These are phyloP conservation scores for Pachypsylla venusta DNA, from an alignment of 1,140 invertebrate species.

Conservation along the genomic window DNA sequence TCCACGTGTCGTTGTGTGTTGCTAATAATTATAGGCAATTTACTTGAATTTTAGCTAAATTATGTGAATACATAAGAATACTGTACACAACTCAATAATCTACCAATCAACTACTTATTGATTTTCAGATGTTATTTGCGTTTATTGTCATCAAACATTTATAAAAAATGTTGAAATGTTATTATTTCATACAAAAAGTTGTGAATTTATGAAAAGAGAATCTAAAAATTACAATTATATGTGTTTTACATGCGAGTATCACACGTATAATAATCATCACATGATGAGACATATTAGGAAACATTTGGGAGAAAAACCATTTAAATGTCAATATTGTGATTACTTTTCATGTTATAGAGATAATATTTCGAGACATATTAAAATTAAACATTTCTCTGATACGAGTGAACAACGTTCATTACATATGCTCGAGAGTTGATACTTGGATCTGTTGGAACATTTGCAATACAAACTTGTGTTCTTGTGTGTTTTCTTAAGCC, in stretches of 20 bases:
- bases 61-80: too few species aligned
- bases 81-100: too few species aligned
- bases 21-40: too few species aligned
- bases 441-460: too few species aligned
- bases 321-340: constrained; percentile 13
- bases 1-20: too few species aligned
- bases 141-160: background rate
- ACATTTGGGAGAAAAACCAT: constrained; percentile 14
- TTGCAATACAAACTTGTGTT: too few species aligned
- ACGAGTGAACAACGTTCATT: too few species aligned
- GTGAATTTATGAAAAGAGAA: background rate
- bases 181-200: background rate
- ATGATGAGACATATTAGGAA: constrained; percentile 10
- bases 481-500: too few species aligned
- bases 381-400: background rate
- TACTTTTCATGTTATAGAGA: background rate
- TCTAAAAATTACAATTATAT: background rate
- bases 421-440: too few species aligned
- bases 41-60: too few species aligned
- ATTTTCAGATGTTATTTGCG: background rate
- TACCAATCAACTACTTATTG: too few species aligned
- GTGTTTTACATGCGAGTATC: background rate
- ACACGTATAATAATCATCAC: constrained; percentile 6
- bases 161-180: background rate
- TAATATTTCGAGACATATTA: background rate